Evolutionary conservation across 2,888 invertebrate genomes (phyloP), one percentile per base, ranked within the genome.

Genomic region (Andricus quercusramuli): DNA sequence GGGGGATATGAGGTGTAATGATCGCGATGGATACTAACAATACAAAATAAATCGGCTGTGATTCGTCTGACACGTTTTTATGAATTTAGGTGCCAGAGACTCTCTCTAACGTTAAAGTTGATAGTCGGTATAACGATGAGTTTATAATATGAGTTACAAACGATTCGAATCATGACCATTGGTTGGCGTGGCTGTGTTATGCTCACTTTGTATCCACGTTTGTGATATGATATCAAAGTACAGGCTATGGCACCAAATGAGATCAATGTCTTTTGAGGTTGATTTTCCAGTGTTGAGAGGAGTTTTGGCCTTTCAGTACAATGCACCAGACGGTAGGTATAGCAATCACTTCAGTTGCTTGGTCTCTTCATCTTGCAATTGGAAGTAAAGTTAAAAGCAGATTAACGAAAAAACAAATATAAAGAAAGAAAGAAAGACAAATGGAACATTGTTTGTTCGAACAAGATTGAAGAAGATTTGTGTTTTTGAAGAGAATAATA

Each of bases 1-100:
- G 74, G 74, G 74, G 13, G n/a, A n/a, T n/a, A 32, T 32, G 32
- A 51, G 56, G 56, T 74, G 20, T 74, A 56, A 74, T 56, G 89
- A 77, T 76, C 41, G 13, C 37, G 56, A 70, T 51, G 25, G 67
- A 79, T 86, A 86, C 88, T 89, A 90, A 88, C 89, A 88, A 86
- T 85, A 83, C 82, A 85, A 89, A 88, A 87, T 88, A 87, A 88
- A 90, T 89, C 87, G 90, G 89, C 87, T 88, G 87, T 86, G 90
- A 90, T 90, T 90, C 89, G 88, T 92, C 91, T 92, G 90, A 91
- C 90, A 90, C 90, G 89, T 91, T 92, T 92, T 92, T 93, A 93
- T 93, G 92, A 92, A 93, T 92, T 89, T 91, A 93, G 92, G 92
- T 93, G 90, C 90, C 92, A 91, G 91, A 91, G 89, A 90, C 87